phyloP scores from a whole-genome alignment of 2,797 vertebrate species.

The Centroberyx gerrardi region DNA sequence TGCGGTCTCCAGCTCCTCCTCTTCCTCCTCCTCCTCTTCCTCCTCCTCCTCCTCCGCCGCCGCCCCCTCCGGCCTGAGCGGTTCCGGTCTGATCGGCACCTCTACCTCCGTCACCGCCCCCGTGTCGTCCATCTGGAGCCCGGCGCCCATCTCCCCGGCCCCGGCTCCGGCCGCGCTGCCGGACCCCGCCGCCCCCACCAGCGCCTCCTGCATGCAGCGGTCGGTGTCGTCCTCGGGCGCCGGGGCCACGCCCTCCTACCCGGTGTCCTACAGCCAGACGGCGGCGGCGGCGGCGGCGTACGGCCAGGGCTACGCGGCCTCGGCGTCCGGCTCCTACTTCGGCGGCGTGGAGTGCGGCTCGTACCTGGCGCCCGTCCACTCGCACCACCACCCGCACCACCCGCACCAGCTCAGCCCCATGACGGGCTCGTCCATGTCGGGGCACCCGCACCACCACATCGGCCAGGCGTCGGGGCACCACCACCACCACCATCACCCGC shows the following conservation, averaged over 20 bases:
- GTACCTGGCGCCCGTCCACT: slow-evolving; percentile 95
- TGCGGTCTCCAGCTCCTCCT: slow-evolving; percentile 88
- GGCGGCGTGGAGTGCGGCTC: slow-evolving; percentile 95
- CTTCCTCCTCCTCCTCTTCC: slow-evolving; percentile 89
- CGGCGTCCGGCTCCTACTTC: slow-evolving; percentile 91
- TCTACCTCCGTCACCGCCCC: slow-evolving; percentile 84
- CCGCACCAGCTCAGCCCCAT: slow-evolving; percentile 93
- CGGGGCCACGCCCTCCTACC: slow-evolving; percentile 86
- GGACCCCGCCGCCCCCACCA: slow-evolving; percentile 86
- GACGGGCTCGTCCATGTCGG: slow-evolving; percentile 88
- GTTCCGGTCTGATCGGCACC: slow-evolving; percentile 73
- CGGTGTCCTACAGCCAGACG: slow-evolving; percentile 92
- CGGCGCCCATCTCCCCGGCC: slow-evolving; percentile 93
- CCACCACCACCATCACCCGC: slow-evolving; percentile 86
- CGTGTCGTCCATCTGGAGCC: slow-evolving; percentile 97
- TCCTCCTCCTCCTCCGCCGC: slow-evolving; percentile 84
- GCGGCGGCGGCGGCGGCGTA: slow-evolving; percentile 84
- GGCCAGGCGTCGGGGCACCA: slow-evolving; percentile 92
- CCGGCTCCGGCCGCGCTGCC: slow-evolving; percentile 84
- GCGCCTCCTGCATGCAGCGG: slow-evolving; percentile 95
- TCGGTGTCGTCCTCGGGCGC: slow-evolving; percentile 76
- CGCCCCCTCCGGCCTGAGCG: slow-evolving; percentile 63
- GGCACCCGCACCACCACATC: slow-evolving; percentile 92
- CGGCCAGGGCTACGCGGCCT: slow-evolving; percentile 89
- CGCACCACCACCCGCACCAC: slow-evolving; percentile 92